Evolutionary conservation across 1,140 invertebrate genomes (phyloP).

Genomic region (Thaumatotibia leucotreta): DNA sequence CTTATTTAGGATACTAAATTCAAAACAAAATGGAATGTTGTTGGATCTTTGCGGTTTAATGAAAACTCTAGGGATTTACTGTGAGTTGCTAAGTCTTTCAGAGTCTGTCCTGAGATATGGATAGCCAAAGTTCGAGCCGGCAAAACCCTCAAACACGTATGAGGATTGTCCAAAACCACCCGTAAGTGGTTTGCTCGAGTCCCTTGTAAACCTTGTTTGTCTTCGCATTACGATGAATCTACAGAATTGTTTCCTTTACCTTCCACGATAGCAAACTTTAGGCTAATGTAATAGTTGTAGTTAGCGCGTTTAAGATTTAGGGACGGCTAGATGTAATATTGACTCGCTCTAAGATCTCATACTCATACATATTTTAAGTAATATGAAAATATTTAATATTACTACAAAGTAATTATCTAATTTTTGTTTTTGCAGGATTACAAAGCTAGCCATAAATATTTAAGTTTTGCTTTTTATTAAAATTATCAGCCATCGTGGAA

Average conservation of each 20-base stretch:
- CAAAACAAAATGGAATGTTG: neutral
- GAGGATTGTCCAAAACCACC: conserved; percentile 53
- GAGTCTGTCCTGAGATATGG: conserved; percentile 54
- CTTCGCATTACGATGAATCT: neutral
- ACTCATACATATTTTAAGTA: too few species aligned
- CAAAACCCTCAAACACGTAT: conserved; percentile 46
- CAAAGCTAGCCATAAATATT: too few species aligned
- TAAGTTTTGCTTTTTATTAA: too few species aligned
- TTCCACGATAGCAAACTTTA: neutral
- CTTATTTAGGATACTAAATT: conserved; percentile 16
- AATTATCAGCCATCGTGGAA: too few species aligned
- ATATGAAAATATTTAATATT: too few species aligned
- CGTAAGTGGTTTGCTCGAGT: conserved; percentile 45
- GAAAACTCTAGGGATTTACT: neutral
- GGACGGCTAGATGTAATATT: too few species aligned
- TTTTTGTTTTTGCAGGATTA: too few species aligned
- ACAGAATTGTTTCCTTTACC: neutral
- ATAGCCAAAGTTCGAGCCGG: conserved; percentile 55
- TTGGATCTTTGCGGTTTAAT: neutral
- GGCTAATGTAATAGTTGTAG: too few species aligned
- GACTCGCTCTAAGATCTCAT: too few species aligned
- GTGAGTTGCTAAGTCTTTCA: conserved; percentile 24
- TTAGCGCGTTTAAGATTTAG: neutral
- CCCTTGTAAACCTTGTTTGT: conserved; percentile 2
- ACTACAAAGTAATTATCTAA: too few species aligned